Percentiles rank a stretch among this genome's conserved stretches.
Conservation (phyloP, 2,797 vertebrate genomes). For the Tokudaia tokunoshimensis region DNA sequence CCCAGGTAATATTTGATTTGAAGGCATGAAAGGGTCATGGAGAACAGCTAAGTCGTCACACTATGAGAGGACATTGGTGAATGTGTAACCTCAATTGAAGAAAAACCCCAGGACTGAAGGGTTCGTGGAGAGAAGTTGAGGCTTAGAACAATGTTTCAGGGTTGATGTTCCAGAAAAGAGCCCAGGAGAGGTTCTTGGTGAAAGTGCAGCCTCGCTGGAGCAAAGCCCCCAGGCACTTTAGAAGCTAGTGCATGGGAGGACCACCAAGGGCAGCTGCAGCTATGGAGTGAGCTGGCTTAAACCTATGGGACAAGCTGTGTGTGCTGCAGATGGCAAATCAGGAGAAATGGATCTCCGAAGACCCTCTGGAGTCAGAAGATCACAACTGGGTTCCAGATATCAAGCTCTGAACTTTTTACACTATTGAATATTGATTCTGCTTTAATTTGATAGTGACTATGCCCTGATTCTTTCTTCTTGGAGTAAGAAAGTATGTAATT, state of each 20-base stretch:
- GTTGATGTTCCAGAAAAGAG: neutral
- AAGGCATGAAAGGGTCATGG: neutral
- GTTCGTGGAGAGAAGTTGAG: neutral
- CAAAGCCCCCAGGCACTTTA: neutral
- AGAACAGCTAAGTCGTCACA: neutral
- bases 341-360: neutral
- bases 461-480: neutral
- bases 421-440: neutral
- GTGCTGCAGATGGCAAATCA: neutral
- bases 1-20: neutral
- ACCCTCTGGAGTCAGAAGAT: neutral
- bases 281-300: neutral
- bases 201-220: neutral
- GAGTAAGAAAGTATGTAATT: neutral
- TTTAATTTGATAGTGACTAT: neutral
- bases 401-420: neutral
- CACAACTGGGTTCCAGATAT: neutral
- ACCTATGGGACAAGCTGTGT: neutral
- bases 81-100: neutral
- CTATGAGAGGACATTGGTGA: too few species aligned
- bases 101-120: neutral
- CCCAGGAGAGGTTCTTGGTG: neutral
- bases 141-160: neutral
- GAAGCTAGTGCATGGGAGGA: neutral
- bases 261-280: neutral